Base-by-base conservation (phyloP, 2,113 vertebrate genomes). In the Odontophorus gujanensis region DNA sequence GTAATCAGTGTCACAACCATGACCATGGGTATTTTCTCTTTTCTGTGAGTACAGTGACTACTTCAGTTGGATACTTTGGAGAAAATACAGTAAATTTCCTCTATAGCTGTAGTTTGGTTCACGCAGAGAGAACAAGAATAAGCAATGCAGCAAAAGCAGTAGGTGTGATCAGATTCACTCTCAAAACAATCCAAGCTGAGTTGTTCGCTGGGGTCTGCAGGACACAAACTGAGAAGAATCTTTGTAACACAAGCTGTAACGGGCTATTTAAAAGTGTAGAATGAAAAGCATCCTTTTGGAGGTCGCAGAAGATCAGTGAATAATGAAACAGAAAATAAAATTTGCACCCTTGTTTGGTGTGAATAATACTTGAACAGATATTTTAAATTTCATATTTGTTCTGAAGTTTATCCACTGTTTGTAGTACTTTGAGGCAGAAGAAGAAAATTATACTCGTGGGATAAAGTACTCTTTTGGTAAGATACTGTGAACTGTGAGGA, bases 1-100 rank as follows among this genome's bases (percentile, higher is more conserved):
- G 4, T 45, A 28, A 32, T 13, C 22, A 18, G 6, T 13, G 32
- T 6, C 7, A n/a, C 8, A 58, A 3, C 6, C n/a, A 11, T 8
- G 7, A 2, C 17, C 10, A 30, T 38, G 19, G 28, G 16, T 48
- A 28, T 63, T 71, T 59, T 19, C 36, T 4, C 1, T 0, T 62
- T 36, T 61, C 24, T 16, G 7, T 2, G 2, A 6, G 2, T 8
- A 59, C 3, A 53, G 9, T 36, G 18, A 25, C 9, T 42, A 4
- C 36, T 74, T 80, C 16, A 0, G 11, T 53, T 50, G 53, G 8
- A 9, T 36, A 18, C 3, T 79, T 66, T 32, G 5, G 11, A 9
- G 28, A 79, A 59, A n/a, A 21, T 16, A 11, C 8, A 18, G 42
- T 14, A 26, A 62, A 8, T 45, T 16, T 0, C 8, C 5, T 16